phyloP scores from a whole-genome alignment of 2,888 invertebrate species.

The Boloria selene region DNA sequence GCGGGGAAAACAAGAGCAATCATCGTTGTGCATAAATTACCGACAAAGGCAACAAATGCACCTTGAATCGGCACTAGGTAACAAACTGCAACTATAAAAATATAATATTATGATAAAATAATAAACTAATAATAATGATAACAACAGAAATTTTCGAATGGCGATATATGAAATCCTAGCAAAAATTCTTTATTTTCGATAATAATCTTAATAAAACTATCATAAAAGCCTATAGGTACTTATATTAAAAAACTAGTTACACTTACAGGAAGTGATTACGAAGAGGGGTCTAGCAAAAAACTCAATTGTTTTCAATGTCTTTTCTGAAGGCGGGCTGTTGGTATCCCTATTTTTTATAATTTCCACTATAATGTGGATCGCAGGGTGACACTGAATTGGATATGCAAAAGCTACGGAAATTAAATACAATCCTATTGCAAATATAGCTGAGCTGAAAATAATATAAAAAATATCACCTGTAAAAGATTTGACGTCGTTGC shows the following conservation, averaged over 20 bases:
- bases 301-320: conserved; percentile 45
- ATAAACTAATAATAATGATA: background rate
- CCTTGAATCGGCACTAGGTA: conserved; percentile 61
- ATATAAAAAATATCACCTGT: conserved; percentile 8
- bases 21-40: conserved; percentile 59
- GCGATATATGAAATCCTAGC: no score
- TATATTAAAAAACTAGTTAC: no score
- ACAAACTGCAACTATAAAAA: conserved; percentile 56
- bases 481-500: background rate
- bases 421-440: conserved; percentile 52
- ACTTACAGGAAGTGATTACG: conserved; percentile 58
- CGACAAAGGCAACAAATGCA: conserved; percentile 63
- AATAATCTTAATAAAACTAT: no score
- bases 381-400: conserved; percentile 62
- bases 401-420: conserved; percentile 53
- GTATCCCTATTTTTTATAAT: conserved; percentile 46
- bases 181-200: no score
- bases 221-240: no score
- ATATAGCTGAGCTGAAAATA: conserved; percentile 50
- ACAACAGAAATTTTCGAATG: no score
- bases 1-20: conserved; percentile 62
- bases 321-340: conserved; percentile 36
- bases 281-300: conserved; percentile 50
- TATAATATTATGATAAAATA: background rate
- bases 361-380: conserved; percentile 54